A percentile compares a stretch with the other conserved stretches of the same genome.
Evolutionary conservation across 2,888 invertebrate genomes (phyloP).

Genomic region (Pterostichus niger): DNA sequence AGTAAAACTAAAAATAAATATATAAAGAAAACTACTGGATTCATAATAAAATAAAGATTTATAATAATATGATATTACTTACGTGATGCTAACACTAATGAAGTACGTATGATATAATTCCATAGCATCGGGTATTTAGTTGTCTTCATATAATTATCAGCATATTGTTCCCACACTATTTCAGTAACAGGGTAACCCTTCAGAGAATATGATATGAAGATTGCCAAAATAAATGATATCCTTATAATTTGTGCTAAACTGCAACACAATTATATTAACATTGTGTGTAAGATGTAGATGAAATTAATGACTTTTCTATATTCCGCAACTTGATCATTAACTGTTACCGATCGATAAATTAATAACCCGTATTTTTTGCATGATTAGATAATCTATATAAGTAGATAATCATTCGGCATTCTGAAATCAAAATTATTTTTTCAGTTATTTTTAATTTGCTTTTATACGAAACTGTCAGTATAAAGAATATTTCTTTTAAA

Average conservation of each 20-base stretch:
- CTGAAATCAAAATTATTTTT: too few species aligned
- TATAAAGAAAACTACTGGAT: not conserved
- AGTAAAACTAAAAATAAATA: slow-evolving; percentile 38
- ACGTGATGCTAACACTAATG: not conserved
- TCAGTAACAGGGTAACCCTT: slow-evolving; percentile 6
- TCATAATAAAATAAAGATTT: not conserved
- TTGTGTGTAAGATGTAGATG: not conserved
- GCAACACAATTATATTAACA: not conserved
- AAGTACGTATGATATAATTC: slow-evolving; percentile 31
- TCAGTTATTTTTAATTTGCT: too few species aligned
- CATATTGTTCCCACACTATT: slow-evolving; percentile 50
- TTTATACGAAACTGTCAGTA: too few species aligned
- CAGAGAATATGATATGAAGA: slow-evolving; percentile 25
- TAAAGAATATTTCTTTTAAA: too few species aligned
- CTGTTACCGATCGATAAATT: too few species aligned
- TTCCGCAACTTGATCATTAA: too few species aligned
- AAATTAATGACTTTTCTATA: too few species aligned
- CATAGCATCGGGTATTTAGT: slow-evolving; percentile 6
- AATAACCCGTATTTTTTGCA: too few species aligned
- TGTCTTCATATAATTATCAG: not conserved
- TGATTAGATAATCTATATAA: too few species aligned
- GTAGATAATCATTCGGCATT: too few species aligned
- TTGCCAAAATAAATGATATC: slow-evolving; percentile 3
- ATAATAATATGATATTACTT: slow-evolving; percentile 1
- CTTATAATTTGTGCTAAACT: slow-evolving; percentile 23